Base-by-base conservation (phyloP, 2,888 invertebrate species). In the Fabriciana adippe region DNA sequence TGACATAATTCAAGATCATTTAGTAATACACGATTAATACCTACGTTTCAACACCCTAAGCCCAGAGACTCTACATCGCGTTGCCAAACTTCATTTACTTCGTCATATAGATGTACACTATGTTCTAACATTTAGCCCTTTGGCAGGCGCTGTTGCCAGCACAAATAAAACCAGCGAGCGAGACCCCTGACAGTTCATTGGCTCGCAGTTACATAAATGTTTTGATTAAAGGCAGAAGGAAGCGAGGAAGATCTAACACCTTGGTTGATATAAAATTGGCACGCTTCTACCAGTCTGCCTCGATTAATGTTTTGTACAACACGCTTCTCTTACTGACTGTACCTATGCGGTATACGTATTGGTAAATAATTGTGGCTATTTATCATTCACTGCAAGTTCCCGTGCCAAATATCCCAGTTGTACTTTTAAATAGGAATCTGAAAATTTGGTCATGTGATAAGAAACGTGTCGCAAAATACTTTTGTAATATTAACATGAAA, bases 251-350 rank as follows among this genome's bases (percentile, higher is more conserved):
- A 70, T 84, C 86, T 74, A 72, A 67, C 45, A 64, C 69, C 68
- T 73, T 83, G 81, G 86, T 67, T 76, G 75, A 70, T 74, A 70
- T 75, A 77, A 71, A 79, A 76, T 84, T 86, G 81, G 80, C 81
- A 81, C 84, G 79, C 80, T 77, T 79, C 76, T 79, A 76, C 77
- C 75, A 76, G 79, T 77, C 79, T 75, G 73, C 74, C 79, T 83
- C 84, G 86, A 85, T 87, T 84, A 85, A 84, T 86, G 86, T 87
- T 85, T 83, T 79, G 83, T 84, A 81, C 82, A 78, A 74, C 74
- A 74, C 80, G 76, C 77, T 80, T 78, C 78, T 80, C 83, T 81
- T 83, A 80, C 83, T 79, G 78, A 76, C 80, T 77, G 76, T 81
- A 78, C 77, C 72, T 76, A 76, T 75, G 75, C 74, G 69, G 74